Conservation (phyloP, 2,797 vertebrate genomes). For the Psittacula echo region DNA sequence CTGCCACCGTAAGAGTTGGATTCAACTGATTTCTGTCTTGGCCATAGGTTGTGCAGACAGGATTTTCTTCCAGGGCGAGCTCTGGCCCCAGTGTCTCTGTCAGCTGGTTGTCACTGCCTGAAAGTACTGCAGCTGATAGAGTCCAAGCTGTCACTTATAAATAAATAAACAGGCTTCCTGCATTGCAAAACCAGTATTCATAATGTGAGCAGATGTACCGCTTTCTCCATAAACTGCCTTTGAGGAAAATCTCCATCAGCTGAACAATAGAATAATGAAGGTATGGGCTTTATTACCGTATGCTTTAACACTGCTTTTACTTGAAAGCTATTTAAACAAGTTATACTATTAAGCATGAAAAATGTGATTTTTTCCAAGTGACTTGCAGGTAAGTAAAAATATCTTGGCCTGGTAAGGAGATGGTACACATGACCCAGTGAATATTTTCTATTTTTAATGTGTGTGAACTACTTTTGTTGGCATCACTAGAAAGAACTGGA, state of each 20-base stretch:
- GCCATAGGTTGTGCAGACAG: not conserved
- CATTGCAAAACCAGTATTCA: not conserved
- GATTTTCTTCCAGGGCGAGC: not conserved
- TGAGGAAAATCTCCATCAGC: not conserved
- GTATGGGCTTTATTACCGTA: not conserved
- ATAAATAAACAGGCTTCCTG: constrained; percentile 47
- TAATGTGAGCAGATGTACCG: not conserved
- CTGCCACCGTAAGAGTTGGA: not conserved
- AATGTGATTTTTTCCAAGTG: not conserved
- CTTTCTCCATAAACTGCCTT: not conserved
- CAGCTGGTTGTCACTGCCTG: constrained; percentile 13
- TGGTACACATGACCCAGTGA: not conserved
- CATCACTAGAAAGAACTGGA: not conserved
- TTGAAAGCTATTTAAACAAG: not conserved
- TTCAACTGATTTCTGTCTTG: not conserved
- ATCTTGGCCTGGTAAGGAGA: not conserved
- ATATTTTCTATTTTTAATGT: not conserved
- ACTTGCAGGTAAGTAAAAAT: not conserved
- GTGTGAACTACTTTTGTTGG: not conserved
- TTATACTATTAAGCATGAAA: not conserved
- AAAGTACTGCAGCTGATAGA: not conserved
- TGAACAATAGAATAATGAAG: not conserved
- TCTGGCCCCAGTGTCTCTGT: not conserved
- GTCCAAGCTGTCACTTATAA: constrained; percentile 39
- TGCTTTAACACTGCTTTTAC: not conserved